These are phyloP conservation scores for Ursus arctos DNA, from an alignment of 2,113 vertebrate species.

Conservation along the genomic window DNA sequence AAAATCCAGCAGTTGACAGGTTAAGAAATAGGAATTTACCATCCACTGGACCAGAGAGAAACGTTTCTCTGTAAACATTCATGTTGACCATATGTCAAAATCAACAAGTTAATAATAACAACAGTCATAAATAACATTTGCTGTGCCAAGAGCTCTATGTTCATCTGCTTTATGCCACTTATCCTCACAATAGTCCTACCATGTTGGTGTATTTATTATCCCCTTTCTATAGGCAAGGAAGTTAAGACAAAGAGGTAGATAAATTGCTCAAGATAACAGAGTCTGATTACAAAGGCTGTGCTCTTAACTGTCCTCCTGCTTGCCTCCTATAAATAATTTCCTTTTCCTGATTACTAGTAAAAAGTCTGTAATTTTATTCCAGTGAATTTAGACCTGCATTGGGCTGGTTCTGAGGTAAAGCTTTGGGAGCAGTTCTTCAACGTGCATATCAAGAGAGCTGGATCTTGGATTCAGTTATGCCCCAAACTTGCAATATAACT, in stretches of 20 bases:
- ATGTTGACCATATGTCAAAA: neutral
- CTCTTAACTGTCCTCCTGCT: fast-evolving
- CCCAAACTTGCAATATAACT: neutral
- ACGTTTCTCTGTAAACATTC: neutral
- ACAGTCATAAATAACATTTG: neutral
- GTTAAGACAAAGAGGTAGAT: neutral
- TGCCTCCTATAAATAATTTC: neutral
- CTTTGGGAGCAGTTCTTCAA: neutral
- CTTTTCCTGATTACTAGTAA: neutral
- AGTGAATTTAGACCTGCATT: neutral
- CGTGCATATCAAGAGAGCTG: neutral
- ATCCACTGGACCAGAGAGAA: neutral
- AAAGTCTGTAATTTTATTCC: neutral
- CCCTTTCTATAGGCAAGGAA: neutral
- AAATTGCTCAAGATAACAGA: neutral
- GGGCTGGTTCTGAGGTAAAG: neutral
- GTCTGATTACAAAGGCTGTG: neutral
- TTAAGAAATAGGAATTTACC: neutral
- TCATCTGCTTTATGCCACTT: neutral
- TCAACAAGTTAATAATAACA: neutral
- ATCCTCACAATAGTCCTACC: neutral
- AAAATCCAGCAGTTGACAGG: neutral
- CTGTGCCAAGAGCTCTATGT: neutral
- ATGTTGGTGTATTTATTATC: neutral
- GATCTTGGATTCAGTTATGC: neutral